Percentiles rank a stretch among this genome's conserved stretches.
These are phyloP conservation scores for Spicauda simplicius DNA, from an alignment of 2,888 invertebrate species.

Conservation along the genomic window DNA sequence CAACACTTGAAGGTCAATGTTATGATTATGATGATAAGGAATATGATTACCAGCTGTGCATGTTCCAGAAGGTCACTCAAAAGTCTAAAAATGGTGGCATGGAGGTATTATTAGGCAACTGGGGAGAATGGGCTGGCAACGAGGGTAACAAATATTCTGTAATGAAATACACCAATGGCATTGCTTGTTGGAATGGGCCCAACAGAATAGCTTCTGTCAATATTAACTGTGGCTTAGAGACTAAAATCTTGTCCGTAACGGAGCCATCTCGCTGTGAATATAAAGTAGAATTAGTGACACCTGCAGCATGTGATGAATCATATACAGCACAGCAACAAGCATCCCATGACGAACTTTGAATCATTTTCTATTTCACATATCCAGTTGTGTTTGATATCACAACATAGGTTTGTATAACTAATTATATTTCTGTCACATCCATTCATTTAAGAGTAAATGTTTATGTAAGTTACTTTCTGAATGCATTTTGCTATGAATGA, in stretches of 20 bases:
- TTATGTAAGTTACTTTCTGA: conserved; percentile 16
- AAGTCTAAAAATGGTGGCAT: conserved; percentile 93
- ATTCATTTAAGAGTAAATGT: conserved; percentile 26
- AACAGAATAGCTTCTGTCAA: conserved; percentile 92
- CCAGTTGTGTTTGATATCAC: conserved; percentile 45
- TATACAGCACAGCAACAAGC: conserved; percentile 60
- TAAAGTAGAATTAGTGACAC: conserved; percentile 94
- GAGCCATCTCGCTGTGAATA: conserved; percentile 99
- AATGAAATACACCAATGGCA: conserved; percentile 96
- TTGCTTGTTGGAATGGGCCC: conserved; percentile 99
- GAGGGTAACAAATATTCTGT: conserved; percentile 90
- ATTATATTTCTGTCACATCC: conserved; percentile 24
- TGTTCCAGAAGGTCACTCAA: conserved; percentile 93
- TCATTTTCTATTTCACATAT: conserved; percentile 45
- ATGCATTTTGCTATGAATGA: conserved; percentile 12
- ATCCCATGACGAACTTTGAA: conserved; percentile 87
- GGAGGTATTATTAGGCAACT: conserved; percentile 93
- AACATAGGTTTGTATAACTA: conserved; percentile 37
- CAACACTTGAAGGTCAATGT: conserved; percentile 94
- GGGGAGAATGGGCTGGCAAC: conserved; percentile 94
- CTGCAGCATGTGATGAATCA: conserved; percentile 91
- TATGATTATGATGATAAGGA: conserved; percentile 96
- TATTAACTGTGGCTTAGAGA: conserved; percentile 94
- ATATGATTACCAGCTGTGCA: conserved; percentile 96
- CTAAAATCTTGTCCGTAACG: conserved; percentile 91